phyloP scores from a whole-genome alignment of 2,888 invertebrate genomes.

The Archaeoteleia sp. region DNA sequence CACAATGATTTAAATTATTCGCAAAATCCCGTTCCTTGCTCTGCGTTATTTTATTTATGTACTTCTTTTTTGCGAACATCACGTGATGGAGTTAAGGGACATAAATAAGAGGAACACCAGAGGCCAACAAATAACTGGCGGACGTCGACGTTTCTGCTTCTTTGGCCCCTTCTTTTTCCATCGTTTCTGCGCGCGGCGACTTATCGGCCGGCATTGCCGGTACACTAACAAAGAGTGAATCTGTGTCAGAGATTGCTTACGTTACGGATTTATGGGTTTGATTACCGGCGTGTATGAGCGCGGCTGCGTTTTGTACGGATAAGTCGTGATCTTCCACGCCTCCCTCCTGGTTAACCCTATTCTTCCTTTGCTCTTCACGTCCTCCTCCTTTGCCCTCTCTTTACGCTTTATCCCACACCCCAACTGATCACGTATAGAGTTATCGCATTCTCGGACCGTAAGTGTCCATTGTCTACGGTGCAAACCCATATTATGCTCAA shows the following conservation, averaged over 20 bases:
- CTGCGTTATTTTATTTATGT: neutral
- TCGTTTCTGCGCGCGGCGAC: conserved; percentile 6
- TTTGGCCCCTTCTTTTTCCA: conserved; percentile 7
- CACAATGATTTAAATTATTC: neutral
- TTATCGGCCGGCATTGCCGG: conserved; percentile 19
- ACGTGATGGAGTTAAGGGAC: neutral
- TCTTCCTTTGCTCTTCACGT: conserved; percentile 36
- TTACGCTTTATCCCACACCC: conserved; percentile 21
- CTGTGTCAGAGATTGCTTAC: conserved; percentile 66
- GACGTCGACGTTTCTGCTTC: conserved; percentile 6
- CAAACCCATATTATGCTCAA: conserved; percentile 52
- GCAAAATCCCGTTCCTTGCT: neutral
- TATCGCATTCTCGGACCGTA: conserved; percentile 63
- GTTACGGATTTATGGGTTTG: conserved; percentile 68
- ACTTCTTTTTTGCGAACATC: neutral
- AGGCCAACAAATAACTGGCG: conserved; percentile 14
- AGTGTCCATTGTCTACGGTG: conserved; percentile 65
- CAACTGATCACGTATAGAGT: conserved; percentile 61
- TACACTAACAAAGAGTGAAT: conserved; percentile 51
- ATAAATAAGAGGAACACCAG: conserved; percentile 10
- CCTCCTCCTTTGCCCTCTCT: conserved; percentile 32
- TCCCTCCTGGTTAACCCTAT: conserved; percentile 52
- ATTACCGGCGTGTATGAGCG: conserved; percentile 63
- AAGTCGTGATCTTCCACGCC: conserved; percentile 71
- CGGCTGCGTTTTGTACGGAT: conserved; percentile 65